These are phyloP conservation scores for Iphiclides podalirius DNA, from an alignment of 2,888 invertebrate genomes.

Conservation along the genomic window DNA sequence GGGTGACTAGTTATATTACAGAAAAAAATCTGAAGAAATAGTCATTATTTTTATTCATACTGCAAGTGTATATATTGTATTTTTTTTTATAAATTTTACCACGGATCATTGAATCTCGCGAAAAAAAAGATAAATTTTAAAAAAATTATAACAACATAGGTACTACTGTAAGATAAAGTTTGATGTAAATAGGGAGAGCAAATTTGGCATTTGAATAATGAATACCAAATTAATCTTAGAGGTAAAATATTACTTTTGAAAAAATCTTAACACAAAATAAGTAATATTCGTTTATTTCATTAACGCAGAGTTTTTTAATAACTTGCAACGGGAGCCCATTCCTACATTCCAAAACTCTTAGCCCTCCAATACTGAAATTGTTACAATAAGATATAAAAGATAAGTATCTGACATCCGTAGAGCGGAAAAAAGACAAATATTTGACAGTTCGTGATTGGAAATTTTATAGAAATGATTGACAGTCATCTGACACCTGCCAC, in stretches of 20 bases:
- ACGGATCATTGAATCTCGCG: no score
- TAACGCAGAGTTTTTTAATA: constrained; percentile 49
- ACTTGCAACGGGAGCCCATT: constrained; percentile 48
- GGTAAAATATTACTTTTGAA: not conserved
- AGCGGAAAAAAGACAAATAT: constrained; percentile 50
- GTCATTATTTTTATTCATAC: no score
- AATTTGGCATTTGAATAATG: not conserved
- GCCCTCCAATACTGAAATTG: constrained; percentile 55
- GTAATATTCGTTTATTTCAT: constrained; percentile 46
- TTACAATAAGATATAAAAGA: constrained; percentile 47
- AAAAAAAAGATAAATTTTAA: no score
- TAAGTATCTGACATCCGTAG: constrained; percentile 47
- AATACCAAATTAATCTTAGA: not conserved
- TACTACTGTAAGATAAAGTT: no score
- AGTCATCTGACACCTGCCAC: no score
- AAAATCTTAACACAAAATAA: constrained; percentile 11
- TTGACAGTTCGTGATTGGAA: constrained; percentile 53
- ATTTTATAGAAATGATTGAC: no score
- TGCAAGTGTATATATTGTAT: no score
- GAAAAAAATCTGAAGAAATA: no score
- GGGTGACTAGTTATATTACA: no score
- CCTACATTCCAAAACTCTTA: constrained; percentile 50
- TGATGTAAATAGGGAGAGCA: not conserved
- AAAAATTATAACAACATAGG: no score
- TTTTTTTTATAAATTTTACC: no score